phyloP scores from a whole-genome alignment of 2,797 vertebrate species.

The Sylvilagus floridanus region DNA sequence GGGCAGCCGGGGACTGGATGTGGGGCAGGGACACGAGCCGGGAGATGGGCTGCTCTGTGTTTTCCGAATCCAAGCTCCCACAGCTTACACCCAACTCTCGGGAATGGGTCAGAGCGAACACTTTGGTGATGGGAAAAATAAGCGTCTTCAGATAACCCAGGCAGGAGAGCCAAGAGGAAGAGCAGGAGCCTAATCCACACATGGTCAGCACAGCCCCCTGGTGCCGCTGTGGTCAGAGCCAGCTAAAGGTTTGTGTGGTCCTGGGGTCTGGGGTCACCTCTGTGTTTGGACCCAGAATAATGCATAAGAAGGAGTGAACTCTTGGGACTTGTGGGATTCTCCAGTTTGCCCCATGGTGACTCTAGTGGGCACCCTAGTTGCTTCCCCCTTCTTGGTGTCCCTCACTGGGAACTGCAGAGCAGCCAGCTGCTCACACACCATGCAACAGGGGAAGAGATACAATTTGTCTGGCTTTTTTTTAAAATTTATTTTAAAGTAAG shows the following conservation, averaged over 20 bases:
- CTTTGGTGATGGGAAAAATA: not conserved
- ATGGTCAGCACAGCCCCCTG: not conserved
- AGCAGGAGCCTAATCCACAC: not conserved
- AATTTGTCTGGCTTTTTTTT: not conserved
- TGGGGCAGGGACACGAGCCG: not conserved
- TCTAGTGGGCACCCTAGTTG: not conserved
- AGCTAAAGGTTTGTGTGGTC: not conserved
- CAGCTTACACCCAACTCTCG: not conserved
- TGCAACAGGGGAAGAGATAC: not conserved
- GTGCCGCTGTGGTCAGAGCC: not conserved
- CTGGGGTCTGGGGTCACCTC: not conserved
- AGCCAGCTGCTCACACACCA: not conserved
- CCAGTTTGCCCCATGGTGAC: not conserved
- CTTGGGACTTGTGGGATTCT: conserved; percentile 22
- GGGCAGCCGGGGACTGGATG: not conserved
- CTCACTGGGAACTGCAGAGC: not conserved
- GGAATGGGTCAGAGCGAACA: not conserved
- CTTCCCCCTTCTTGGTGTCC: not conserved
- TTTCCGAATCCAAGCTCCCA: not conserved
- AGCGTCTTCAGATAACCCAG: not conserved
- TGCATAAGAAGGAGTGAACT: not conserved
- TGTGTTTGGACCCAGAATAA: conserved; percentile 13
- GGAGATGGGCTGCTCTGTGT: not conserved
- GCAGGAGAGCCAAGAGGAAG: not conserved
- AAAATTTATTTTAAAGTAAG: too few relatives aligned